Conservation (phyloP, 2,888 invertebrate species). For the Apamea monoglypha region DNA sequence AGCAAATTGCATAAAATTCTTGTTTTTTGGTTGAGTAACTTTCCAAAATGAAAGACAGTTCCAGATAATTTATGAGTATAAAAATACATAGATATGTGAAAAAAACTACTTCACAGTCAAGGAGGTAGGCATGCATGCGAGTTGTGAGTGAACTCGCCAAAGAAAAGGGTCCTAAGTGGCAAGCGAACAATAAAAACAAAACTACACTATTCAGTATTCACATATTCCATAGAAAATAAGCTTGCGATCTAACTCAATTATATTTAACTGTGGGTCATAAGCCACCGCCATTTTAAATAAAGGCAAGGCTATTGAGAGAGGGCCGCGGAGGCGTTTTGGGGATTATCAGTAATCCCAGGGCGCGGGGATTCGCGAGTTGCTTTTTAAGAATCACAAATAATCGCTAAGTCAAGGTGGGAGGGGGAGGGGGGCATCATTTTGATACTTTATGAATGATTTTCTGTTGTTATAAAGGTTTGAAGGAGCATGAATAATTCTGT, state of each 20-base stretch:
- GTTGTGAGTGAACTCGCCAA: background rate
- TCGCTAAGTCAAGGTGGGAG: conserved; percentile 44
- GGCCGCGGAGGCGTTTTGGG: conserved; percentile 50
- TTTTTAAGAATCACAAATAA: conserved; percentile 62
- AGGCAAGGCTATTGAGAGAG: conserved; percentile 49
- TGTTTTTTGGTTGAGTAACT: background rate
- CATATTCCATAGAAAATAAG: conserved; percentile 5
- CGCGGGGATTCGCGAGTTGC: conserved; percentile 41
- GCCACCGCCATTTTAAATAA: conserved; percentile 61
- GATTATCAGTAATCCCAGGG: conserved; percentile 57
- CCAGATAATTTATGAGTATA: background rate
- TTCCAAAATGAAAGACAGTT: background rate
- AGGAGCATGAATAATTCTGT: conserved; percentile 13
- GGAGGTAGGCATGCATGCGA: background rate
- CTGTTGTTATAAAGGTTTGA: conserved; percentile 30
- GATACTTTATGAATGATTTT: conserved; percentile 36
- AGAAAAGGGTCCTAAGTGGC: background rate
- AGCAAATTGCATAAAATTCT: conserved; percentile 1
- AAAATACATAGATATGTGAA: background rate
- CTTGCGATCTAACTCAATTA: conserved; percentile 49
- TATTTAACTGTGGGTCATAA: conserved; percentile 41
- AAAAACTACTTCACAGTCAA: background rate
- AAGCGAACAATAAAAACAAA: background rate
- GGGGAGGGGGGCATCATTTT: conserved; percentile 30
- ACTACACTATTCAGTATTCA: conserved; percentile 1